Base-by-base conservation (phyloP, 1,140 invertebrate genomes). In the Anthonomus grandis region DNA sequence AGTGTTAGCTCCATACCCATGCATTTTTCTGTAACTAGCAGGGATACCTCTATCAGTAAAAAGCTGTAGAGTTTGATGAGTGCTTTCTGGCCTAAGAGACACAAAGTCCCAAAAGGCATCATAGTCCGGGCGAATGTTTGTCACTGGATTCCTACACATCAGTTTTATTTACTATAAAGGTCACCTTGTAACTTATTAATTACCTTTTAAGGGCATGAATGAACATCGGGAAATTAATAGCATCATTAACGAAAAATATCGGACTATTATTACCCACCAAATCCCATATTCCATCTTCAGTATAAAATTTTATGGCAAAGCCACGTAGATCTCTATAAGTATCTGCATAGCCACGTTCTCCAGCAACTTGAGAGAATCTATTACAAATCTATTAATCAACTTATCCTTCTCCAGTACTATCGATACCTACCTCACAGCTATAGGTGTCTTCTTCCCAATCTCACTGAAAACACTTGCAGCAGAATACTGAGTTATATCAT, bases 101-200 rank as follows among this genome's bases (percentile, higher is more conserved):
- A 93, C 81, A 66, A 96, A 96, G 69, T 96, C 93, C 89, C 91
- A 95, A 64, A 93, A 90, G 84, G 89, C 89, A 65, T 94, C 87
- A 1, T 86, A 70, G 74, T 91, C 89, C 17, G 58, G 50, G 75
- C 88, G 88, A 1, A 92, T 72, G 76, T 95, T 87, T 5, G 93
- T 95, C 8, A 80, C 82, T 4, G 93, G 92, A 74, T 95, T 94
- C 59, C 59, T 57, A n/a, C 1, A 24, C n/a, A n/a, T n/a, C n/a
- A n/a, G n/a, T n/a, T n/a, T n/a, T n/a, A n/a, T n/a, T n/a, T n/a
- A 3, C 3, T 19, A 4, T 42, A 42, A 42, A 8, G 15, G 37
- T 39, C 15, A 39, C 15, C 15, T 15, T n/a, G n/a, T n/a, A n/a
- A n/a, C n/a, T n/a, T n/a, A n/a, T n/a, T n/a, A 39, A 19, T 31